phyloP scores from a whole-genome alignment of 2,113 vertebrate species.

The Aptenodytes forsteri region DNA sequence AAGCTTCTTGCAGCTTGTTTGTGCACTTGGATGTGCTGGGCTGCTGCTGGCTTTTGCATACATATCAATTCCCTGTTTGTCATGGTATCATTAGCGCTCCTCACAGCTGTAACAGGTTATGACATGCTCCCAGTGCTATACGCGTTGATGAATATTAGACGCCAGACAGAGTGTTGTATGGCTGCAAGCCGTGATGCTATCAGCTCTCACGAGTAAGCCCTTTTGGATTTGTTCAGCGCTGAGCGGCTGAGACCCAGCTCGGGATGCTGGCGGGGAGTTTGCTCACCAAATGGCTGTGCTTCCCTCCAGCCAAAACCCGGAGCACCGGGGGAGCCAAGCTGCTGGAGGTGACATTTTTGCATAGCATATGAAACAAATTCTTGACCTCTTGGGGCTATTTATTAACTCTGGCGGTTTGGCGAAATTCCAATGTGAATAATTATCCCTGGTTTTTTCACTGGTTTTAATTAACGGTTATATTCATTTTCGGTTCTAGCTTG shows the following conservation, averaged over 20 bases:
- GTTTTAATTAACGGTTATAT: constrained; percentile 26
- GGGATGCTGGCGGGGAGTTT: not conserved
- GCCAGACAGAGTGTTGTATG: not conserved
- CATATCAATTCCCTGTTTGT: not conserved
- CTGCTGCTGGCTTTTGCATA: not conserved
- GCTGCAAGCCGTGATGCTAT: not conserved
- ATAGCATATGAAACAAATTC: not conserved
- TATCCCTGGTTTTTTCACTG: not conserved
- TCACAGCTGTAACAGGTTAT: not conserved
- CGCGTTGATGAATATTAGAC: not conserved
- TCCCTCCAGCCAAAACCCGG: not conserved
- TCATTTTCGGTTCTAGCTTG: not conserved
- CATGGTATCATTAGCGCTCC: not conserved
- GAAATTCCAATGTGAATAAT: constrained; percentile 30
- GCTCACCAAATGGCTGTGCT: not conserved
- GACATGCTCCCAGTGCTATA: not conserved
- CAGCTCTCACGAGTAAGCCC: not conserved
- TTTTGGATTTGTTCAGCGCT: not conserved
- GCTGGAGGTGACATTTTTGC: constrained; percentile 24
- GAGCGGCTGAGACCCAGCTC: not conserved
- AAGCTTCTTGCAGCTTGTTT: not conserved
- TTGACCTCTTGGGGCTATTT: constrained; percentile 25
- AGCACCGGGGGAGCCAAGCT: not conserved
- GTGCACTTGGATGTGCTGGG: not conserved
- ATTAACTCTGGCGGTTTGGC: constrained; percentile 43